These are phyloP conservation scores for Eueides isabella DNA, from an alignment of 1,140 invertebrate species.

Conservation along the genomic window DNA sequence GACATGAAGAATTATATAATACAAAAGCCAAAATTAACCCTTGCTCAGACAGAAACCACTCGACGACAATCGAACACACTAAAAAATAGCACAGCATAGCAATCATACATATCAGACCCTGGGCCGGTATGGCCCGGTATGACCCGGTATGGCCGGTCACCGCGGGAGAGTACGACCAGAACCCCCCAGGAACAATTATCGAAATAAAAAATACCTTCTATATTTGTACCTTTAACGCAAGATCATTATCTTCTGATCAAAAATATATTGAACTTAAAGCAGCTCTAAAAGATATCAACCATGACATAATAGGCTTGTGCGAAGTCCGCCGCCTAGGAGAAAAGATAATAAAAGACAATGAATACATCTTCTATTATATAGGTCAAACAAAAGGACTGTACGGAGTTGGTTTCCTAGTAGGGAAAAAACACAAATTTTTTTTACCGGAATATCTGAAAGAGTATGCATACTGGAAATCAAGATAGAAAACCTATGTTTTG, in stretches of 20 bases:
- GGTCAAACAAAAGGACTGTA: constrained; percentile 48
- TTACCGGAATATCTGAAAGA: constrained; percentile 49
- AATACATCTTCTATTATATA: constrained; percentile 50
- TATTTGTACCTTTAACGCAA: constrained; percentile 48
- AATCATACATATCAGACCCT: constrained; percentile 37
- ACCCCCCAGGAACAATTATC: constrained; percentile 39
- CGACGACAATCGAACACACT: constrained; percentile 15
- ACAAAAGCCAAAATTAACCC: not conserved
- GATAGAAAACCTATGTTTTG: constrained; percentile 37
- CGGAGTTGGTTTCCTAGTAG: no score
- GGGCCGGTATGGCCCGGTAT: constrained; percentile 26
- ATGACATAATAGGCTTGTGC: no score
- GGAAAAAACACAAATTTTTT: constrained; percentile 14
- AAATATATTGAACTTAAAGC: constrained; percentile 49
- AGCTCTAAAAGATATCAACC: constrained; percentile 47
- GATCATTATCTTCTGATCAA: constrained; percentile 42
- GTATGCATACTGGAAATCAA: no score
- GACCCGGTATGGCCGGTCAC: constrained; percentile 41
- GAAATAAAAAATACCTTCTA: constrained; percentile 32
- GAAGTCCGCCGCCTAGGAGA: constrained; percentile 49
- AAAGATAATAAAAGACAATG: constrained; percentile 46
- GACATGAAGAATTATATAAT: no score
- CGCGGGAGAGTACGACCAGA: constrained; percentile 40
- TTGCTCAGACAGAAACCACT: constrained; percentile 30
- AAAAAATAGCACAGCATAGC: constrained; percentile 17